Percentiles rank a stretch among this genome's conserved stretches.
These are phyloP conservation scores for Drosophila barbarae DNA, from an alignment of 2,888 invertebrate species.

Conservation along the genomic window DNA sequence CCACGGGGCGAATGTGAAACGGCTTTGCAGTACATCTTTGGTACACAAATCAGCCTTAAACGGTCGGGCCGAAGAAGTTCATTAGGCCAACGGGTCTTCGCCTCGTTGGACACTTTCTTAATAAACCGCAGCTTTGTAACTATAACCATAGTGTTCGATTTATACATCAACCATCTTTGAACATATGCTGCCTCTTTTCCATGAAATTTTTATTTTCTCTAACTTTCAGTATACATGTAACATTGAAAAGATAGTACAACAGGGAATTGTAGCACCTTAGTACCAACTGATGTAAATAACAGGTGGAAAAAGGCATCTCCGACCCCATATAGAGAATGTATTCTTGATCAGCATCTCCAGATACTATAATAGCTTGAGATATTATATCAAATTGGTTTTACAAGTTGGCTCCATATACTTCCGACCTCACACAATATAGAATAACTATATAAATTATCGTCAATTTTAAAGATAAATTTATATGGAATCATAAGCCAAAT, in stretches of 20 bases:
- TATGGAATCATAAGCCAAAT: not conserved
- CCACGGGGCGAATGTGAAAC: constrained; percentile 31
- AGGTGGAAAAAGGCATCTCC: too few species aligned
- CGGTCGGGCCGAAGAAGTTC: constrained; percentile 47
- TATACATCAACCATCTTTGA: not conserved
- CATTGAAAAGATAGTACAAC: not conserved
- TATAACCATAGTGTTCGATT: not conserved
- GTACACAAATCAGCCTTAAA: constrained; percentile 67
- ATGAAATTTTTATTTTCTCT: not conserved
- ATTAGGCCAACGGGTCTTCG: constrained; percentile 46
- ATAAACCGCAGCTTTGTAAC: constrained; percentile 44
- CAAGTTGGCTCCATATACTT: not conserved
- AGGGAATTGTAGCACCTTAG: too few species aligned
- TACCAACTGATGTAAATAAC: too few species aligned
- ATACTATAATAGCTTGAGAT: too few species aligned
- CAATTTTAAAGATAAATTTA: not conserved
- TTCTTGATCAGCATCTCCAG: too few species aligned
- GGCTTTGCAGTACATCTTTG: constrained; percentile 49
- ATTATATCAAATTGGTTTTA: too few species aligned
- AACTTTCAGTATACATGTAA: not conserved
- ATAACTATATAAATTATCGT: not conserved
- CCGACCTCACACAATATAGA: not conserved
- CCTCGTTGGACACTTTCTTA: constrained; percentile 32
- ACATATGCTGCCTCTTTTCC: not conserved
- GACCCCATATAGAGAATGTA: too few species aligned